A percentile compares a stretch with the other conserved stretches of the same genome.
Conservation (phyloP, 2,888 invertebrate genomes). For the Hypolimnas misippus region DNA sequence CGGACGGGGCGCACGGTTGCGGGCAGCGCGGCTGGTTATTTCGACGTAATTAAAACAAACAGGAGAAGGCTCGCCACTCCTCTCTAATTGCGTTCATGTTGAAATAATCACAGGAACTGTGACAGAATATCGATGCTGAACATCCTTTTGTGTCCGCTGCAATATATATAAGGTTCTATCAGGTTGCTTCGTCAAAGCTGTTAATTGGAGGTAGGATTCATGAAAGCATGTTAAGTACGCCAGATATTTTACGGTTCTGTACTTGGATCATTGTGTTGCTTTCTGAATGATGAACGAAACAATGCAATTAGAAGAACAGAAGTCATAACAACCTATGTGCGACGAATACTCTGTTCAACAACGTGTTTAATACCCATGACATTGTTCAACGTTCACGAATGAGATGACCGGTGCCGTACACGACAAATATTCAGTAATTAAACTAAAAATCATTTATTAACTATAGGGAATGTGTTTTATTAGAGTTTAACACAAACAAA, state of each 20-base stretch:
- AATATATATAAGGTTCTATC: background rate
- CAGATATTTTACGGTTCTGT: slow-evolving; percentile 2
- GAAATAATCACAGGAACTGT: slow-evolving; percentile 76
- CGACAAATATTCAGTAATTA: background rate
- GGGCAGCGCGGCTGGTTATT: slow-evolving; percentile 66
- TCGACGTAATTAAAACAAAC: slow-evolving; percentile 83
- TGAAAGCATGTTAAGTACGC: background rate
- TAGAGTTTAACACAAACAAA: too few relatives aligned
- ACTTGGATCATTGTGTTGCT: too few relatives aligned
- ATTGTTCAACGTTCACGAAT: background rate
- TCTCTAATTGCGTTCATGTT: slow-evolving; percentile 80
- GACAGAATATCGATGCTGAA: slow-evolving; percentile 58
- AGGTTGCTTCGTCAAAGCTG: background rate
- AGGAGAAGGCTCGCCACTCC: slow-evolving; percentile 77
- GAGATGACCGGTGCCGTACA: background rate
- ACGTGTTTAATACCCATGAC: slow-evolving; percentile 4
- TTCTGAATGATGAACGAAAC: slow-evolving; percentile 4
- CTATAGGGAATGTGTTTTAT: too few relatives aligned
- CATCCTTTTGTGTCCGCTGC: slow-evolving; percentile 12
- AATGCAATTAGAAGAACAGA: background rate
- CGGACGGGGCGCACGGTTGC: slow-evolving; percentile 50
- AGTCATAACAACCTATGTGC: slow-evolving; percentile 1
- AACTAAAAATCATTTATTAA: too few relatives aligned
- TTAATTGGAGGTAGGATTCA: background rate
- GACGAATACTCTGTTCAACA: background rate